These are phyloP conservation scores for Chiroxiphia lanceolata DNA, from an alignment of 2,797 vertebrate species.

Conservation along the genomic window DNA sequence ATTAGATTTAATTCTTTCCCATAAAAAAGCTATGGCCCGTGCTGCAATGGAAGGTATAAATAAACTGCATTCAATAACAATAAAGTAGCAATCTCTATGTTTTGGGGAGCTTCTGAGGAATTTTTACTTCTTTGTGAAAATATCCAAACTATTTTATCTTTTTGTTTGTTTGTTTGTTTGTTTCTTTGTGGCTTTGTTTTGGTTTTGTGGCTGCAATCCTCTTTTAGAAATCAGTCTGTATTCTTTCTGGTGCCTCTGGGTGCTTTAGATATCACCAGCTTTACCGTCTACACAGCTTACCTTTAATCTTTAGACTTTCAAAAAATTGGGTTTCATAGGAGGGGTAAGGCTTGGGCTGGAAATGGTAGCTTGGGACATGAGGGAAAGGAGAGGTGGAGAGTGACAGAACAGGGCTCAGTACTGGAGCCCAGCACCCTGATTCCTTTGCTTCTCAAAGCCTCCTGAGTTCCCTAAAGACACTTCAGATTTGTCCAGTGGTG, in stretches of 20 bases:
- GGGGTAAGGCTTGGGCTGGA: constrained; percentile 48
- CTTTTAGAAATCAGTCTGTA: not conserved
- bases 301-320: constrained; percentile 77
- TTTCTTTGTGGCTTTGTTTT: too few relatives aligned
- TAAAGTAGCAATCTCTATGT: constrained; percentile 12
- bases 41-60: constrained; percentile 46
- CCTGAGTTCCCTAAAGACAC: not conserved
- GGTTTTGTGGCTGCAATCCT: not conserved
- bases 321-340: constrained; percentile 79
- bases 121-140: constrained; percentile 58
- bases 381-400: not conserved
- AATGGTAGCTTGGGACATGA: not conserved
- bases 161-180: not conserved
- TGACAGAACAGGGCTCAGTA: not conserved
- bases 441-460: not conserved
- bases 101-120: constrained; percentile 5
- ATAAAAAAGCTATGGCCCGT: constrained; percentile 37
- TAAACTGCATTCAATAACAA: constrained; percentile 35
- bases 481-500: not conserved
- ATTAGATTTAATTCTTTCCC: constrained; percentile 32
- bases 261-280: constrained; percentile 69
- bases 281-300: constrained; percentile 14
- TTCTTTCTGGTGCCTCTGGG: constrained; percentile 32
- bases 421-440: not conserved
- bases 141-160: not conserved